phyloP scores from a whole-genome alignment of 92 coral and sea anemone species.

The Virgularia gustaviana region DNA sequence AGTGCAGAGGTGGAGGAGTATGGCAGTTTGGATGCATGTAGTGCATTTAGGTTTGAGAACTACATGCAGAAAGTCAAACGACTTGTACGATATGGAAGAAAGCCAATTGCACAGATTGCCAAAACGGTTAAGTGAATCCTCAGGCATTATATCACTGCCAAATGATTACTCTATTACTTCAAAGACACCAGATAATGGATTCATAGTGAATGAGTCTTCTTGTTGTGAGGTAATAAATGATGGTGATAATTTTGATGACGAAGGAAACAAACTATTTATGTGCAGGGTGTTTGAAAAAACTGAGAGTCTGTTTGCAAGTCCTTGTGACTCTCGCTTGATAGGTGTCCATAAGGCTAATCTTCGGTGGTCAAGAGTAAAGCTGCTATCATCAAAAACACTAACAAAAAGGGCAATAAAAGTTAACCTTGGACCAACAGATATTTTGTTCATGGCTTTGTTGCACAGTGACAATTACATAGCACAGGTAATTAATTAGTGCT shows the following conservation, averaged over 20 bases:
- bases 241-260: neutral
- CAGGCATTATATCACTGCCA: neutral
- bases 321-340: neutral
- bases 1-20: neutral
- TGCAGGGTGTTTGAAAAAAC: neutral
- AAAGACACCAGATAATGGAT: neutral
- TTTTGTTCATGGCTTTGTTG: no score
- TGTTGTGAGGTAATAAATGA: neutral
- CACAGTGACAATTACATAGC: neutral
- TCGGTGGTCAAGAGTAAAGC: neutral
- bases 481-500: neutral
- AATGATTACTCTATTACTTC: neutral
- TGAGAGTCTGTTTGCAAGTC: neutral
- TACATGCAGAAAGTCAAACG: no score
- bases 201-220: neutral
- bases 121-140: neutral
- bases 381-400: neutral
- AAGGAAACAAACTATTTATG: neutral
- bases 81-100: neutral
- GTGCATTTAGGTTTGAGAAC: neutral
- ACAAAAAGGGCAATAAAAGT: neutral
- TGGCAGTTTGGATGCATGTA: no score
- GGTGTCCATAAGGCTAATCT: neutral
- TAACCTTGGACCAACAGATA: neutral
- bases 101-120: no score